phyloP scores from a whole-genome alignment of 2,797 vertebrate species.

The Cyprinella venusta region DNA sequence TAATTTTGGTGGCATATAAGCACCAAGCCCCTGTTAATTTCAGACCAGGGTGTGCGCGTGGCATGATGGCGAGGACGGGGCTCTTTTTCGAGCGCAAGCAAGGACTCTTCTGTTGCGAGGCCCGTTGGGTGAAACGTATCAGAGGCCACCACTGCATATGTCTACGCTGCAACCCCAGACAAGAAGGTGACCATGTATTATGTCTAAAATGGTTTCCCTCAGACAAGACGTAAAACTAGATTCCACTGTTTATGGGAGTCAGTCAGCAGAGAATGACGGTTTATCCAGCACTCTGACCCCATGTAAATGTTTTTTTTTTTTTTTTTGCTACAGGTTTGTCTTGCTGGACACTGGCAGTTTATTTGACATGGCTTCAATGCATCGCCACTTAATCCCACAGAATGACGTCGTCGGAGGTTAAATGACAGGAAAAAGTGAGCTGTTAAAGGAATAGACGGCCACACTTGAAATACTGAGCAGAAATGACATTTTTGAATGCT shows the following conservation, averaged over 20 bases:
- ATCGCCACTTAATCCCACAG: conserved; percentile 51
- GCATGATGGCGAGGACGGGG: background rate
- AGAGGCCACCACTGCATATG: background rate
- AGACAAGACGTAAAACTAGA: conserved; percentile 51
- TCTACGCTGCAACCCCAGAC: background rate
- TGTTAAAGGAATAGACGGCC: background rate
- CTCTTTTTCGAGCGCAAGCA: background rate
- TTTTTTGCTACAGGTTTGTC: conserved; percentile 9
- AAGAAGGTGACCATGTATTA: conserved; percentile 54
- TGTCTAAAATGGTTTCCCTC: conserved; percentile 50
- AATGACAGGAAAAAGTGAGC: conserved; percentile 34
- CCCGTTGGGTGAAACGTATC: background rate
- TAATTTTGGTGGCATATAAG: background rate
- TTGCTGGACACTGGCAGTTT: conserved; percentile 19
- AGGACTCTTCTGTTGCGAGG: background rate
- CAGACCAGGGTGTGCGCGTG: background rate
- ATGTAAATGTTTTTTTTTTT: conserved; percentile 58
- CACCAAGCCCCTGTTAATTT: background rate
- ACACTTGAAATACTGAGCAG: background rate
- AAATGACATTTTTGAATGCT: background rate
- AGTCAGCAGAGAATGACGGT: conserved; percentile 52
- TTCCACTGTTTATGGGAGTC: conserved; percentile 51
- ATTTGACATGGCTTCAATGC: conserved; percentile 47
- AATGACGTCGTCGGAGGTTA: conserved; percentile 38
- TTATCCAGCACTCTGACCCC: conserved; percentile 39